Evolutionary conservation across 2,797 vertebrate genomes (phyloP).

Genomic region (Enteromius mattozi): DNA sequence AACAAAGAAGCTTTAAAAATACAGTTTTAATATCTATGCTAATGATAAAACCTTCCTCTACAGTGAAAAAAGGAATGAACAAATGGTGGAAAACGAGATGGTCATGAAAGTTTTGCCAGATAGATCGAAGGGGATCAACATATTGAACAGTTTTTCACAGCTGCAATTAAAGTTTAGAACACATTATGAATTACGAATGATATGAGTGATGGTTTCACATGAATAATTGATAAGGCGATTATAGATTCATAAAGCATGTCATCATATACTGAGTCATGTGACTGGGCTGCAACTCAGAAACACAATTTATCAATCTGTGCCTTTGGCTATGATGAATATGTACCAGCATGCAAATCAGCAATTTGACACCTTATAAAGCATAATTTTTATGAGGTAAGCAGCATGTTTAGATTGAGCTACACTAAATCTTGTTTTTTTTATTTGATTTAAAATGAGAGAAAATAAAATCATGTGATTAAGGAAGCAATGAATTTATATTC

Average conservation of each 20-base stretch:
- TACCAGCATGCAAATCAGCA: conserved; percentile 12
- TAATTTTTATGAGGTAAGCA: conserved; percentile 29
- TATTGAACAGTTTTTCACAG: conserved; percentile 55
- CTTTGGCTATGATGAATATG: conserved; percentile 42
- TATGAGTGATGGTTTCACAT: conserved; percentile 48
- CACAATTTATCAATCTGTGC: conserved; percentile 27
- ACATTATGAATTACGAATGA: conserved; percentile 48
- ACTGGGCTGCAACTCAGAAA: conserved; percentile 15
- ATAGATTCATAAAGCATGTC: conserved; percentile 47
- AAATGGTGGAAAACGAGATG: conserved; percentile 27
- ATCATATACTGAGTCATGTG: conserved; percentile 25
- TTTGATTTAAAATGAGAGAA: neutral
- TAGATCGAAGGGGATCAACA: conserved; percentile 47
- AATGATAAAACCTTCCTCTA: conserved; percentile 52
- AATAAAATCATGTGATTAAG: neutral
- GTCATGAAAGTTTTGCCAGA: conserved; percentile 41
- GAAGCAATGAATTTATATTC: neutral
- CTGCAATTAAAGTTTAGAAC: conserved; percentile 53
- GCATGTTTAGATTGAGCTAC: neutral
- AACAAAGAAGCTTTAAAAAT: conserved; percentile 46
- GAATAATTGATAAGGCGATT: conserved; percentile 52
- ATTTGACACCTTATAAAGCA: conserved; percentile 8
- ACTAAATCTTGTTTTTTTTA: neutral
- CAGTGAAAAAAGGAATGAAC: conserved; percentile 27
- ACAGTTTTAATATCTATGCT: conserved; percentile 63